Evolutionary conservation across 2,888 invertebrate genomes (phyloP), one percentile per base, ranked within the genome.

Genomic region (Chaitophorus viminalis): DNA sequence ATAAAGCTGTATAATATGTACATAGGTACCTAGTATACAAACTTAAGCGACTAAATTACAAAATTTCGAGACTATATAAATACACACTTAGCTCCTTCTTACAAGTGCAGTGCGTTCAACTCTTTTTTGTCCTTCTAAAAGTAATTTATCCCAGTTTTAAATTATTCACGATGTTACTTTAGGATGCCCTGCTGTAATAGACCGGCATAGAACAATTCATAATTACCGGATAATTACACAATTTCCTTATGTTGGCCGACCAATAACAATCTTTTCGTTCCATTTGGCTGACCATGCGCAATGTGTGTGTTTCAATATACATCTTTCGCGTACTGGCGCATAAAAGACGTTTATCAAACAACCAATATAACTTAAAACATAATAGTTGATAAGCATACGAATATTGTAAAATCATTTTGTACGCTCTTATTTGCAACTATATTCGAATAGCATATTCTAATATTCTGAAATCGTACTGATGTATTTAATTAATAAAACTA

Each of bases 231-330:
- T 74, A 81, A 87, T 87, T 87, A 87, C 79, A 74, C 79, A 81
- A 87, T 87, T 87, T 81, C 79, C 87, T 87, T 81, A 60, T n/a
- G 87, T 46, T 60, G 86, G 54, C 36, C 86, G 79, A 72, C 86
- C 86, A 72, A 86, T 72, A 86, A 79, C 74, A 79, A 87, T 87
- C 72, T 87, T 87, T 79, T 74, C 87, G 87, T 87, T 87, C 87
- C 87, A 25, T 87, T 79, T 87, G 87, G 79, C 74, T 75, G 87
- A 31, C 74, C 87, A 87, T 79, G 87, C 87, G 87, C 87, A 77
- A 78, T 86, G 78, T 31, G 33, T 84, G 78, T 33, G 85, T 85
- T 84, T 84, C 76, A 11, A 84, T 76, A 84, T 76, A 52, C 18
- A 76, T 72, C 72, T 39, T 54, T 72, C 78, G 36, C 79, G 70